Base-by-base conservation (phyloP, 2,113 vertebrate genomes). In the Falcunculus frontatus region DNA sequence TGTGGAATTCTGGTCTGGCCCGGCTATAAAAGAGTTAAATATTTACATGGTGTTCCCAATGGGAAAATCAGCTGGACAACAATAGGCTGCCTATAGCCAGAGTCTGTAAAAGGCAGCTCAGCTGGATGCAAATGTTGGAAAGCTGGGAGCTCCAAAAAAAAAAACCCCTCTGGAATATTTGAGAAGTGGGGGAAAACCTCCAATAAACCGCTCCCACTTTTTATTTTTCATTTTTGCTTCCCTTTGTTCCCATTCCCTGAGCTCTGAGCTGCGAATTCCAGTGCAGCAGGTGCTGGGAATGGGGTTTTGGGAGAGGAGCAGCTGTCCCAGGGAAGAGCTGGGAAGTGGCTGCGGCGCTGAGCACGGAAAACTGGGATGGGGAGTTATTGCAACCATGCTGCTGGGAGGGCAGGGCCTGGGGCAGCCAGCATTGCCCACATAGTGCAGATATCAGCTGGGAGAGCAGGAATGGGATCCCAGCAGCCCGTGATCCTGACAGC, bases 41-140 rank as follows among this genome's bases (percentile, higher is more conserved):
- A 42, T 75, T 96, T 82, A 8, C 56, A 26, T 59, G 42, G 37
- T 18, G 11, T 41, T 93, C 59, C 93, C 93, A 27, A 11, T 42
- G 91, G 92, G 93, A 92, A 95, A 95, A 95, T 93, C 93, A 87
- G 85, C 96, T 93, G 96, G 90, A 89, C 60, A 87, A 93, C 94
- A 93, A 91, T 69, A 8, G 89, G 42, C 68, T 91, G 93, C 84
- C 76, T 62, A 76, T 76, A 87, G 86, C n/a, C 78, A 53, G 65
- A 19, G 72, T 5, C 77, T 77, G 77, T 1, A 37, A 60, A 81
- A 94, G 13, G 27, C 33, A 21, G 2, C 33, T 75, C 23, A 10
- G 60, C 59, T 44, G 16, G n/a, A 56, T 35, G 68, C 25, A 35
- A 87, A 87, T 29, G 8, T 20, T 65, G 73, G n/a, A 50, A 63